Percentiles rank a stretch among this genome's conserved stretches.
Conservation (phyloP, 2,113 vertebrate genomes). For the Protobothrops mucrosquamatus region DNA sequence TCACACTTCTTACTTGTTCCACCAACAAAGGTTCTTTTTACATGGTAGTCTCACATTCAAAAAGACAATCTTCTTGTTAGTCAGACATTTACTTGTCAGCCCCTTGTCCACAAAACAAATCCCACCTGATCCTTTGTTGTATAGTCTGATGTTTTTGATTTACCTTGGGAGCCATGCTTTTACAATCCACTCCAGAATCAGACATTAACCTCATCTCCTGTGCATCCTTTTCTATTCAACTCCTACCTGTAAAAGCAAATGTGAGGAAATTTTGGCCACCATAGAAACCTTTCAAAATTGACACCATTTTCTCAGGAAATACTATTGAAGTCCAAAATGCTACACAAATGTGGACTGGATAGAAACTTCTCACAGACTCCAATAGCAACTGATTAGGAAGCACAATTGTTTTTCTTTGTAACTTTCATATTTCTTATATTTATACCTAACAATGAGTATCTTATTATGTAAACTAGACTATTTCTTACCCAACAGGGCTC, state of each 20-base stretch:
- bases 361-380: neutral
- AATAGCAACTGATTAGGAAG: neutral
- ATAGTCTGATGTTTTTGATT: neutral
- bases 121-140: neutral
- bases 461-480: neutral
- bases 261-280: neutral
- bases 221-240: neutral
- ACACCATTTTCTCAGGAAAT: neutral
- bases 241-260: neutral
- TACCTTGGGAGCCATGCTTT: neutral
- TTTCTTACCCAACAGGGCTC: neutral
- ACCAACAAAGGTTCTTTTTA: neutral
- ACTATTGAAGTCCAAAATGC: neutral
- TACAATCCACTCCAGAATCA: neutral
- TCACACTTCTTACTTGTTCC: neutral
- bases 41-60: neutral
- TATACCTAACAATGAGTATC: neutral
- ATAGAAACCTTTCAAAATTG: neutral
- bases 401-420: neutral
- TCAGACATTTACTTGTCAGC: neutral
- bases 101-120: neutral
- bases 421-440: neutral
- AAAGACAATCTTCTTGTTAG: neutral
- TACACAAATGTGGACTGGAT: neutral
- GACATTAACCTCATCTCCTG: neutral